A percentile compares a stretch with the other conserved stretches of the same genome.
Conservation (phyloP, 1,140 invertebrate genomes). For the Microplitis mediator region DNA sequence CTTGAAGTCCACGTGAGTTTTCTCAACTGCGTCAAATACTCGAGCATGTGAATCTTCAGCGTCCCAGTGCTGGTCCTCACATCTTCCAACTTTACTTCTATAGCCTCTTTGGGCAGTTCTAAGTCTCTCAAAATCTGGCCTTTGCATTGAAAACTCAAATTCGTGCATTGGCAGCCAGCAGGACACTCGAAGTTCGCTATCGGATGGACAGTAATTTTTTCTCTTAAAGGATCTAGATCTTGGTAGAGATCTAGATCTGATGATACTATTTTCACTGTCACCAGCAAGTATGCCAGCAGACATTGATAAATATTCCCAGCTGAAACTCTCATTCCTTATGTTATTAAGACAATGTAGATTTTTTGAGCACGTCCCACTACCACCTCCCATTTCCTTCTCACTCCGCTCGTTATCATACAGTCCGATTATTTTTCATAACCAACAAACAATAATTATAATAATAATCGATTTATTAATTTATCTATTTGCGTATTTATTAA, state of each 20-base stretch:
- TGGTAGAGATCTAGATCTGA: neutral
- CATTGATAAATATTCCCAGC: conserved; percentile 53
- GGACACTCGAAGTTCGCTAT: conserved; percentile 33
- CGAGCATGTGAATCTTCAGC: conserved; percentile 44
- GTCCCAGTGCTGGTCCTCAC: conserved; percentile 28
- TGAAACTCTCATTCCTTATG: conserved; percentile 54
- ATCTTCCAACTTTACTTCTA: conserved; percentile 34
- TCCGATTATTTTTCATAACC: neutral
- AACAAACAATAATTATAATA: neutral
- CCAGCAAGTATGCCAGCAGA: conserved; percentile 37
- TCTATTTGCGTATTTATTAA: neutral
- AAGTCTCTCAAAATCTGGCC: conserved; percentile 39
- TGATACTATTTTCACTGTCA: conserved; percentile 39
- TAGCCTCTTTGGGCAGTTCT: conserved; percentile 26
- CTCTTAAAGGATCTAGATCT: neutral
- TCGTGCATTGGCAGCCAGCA: conserved; percentile 43
- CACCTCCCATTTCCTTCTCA: conserved; percentile 45
- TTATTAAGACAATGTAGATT: conserved; percentile 43
- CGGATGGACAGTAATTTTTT: conserved; percentile 5
- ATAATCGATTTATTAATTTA: neutral
- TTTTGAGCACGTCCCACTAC: conserved; percentile 33
- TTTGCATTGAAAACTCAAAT: conserved; percentile 37
- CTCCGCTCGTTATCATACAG: conserved; percentile 13
- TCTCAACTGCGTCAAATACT: conserved; percentile 43
- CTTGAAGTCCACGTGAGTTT: conserved; percentile 61